Conservation (phyloP, 2,888 invertebrate genomes). For the Ophioninae sp. region DNA sequence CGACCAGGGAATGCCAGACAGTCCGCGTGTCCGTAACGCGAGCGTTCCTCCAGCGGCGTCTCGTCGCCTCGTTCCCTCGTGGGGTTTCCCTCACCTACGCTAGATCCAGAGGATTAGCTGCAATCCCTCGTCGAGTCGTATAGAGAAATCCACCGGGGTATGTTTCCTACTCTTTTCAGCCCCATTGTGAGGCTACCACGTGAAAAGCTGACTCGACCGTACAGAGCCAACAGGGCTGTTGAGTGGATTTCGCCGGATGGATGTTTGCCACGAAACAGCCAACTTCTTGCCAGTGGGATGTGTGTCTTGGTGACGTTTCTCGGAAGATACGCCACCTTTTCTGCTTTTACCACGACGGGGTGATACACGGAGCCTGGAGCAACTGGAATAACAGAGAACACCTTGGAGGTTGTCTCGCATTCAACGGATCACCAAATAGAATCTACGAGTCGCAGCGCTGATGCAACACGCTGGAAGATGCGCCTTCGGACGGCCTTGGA, state of each 20-base stretch:
- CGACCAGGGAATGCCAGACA: not conserved
- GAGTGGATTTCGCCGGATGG: conserved; percentile 49
- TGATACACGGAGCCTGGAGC: not conserved
- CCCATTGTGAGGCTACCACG: not conserved
- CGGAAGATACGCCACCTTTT: conserved; percentile 1
- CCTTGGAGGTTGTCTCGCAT: conserved; percentile 15
- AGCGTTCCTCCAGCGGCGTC: conserved; percentile 11
- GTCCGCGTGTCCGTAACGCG: conserved; percentile 9
- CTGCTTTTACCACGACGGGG: not conserved
- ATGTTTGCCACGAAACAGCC: conserved; percentile 20
- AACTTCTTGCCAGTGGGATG: not conserved
- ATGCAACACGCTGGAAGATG: conserved; percentile 6
- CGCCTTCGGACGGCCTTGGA: not conserved
- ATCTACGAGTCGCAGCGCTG: not conserved
- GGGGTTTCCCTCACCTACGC: conserved; percentile 19
- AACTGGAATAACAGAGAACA: not conserved
- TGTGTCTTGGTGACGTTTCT: not conserved
- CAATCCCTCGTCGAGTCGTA: conserved; percentile 3
- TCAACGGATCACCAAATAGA: conserved; percentile 7
- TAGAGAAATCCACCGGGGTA: conserved; percentile 16
- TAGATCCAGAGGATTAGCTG: conserved; percentile 27
- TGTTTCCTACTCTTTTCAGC: not conserved
- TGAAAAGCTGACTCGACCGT: not conserved
- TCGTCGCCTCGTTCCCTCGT: conserved; percentile 11
- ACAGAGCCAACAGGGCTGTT: conserved; percentile 15